phyloP scores from a whole-genome alignment of 1,140 invertebrate genomes.

The Caerostris darwini region DNA sequence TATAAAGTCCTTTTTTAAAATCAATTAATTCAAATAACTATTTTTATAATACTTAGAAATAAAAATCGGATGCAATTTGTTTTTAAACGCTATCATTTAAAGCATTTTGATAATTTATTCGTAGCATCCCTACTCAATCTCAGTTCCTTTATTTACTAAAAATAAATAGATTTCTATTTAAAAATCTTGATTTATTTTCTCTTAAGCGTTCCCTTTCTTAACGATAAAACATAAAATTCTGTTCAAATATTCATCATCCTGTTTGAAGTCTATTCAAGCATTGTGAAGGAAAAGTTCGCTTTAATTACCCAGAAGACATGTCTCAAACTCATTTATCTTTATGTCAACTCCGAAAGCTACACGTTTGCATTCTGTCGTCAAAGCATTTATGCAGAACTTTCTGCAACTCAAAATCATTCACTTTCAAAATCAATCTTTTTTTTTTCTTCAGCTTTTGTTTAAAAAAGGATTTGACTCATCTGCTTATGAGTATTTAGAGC shows the following conservation, averaged over 20 bases:
- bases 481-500: not conserved
- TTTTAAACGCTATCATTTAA: not conserved
- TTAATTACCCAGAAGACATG: slow-evolving; percentile 63
- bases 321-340: slow-evolving; percentile 37
- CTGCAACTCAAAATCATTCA: not conserved
- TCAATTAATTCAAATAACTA: no score
- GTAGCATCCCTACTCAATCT: not conserved
- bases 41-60: not conserved
- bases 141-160: not conserved
- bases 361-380: slow-evolving; percentile 37
- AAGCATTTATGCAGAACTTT: slow-evolving; percentile 14
- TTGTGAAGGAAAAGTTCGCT: not conserved
- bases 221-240: not conserved
- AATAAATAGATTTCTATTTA: not conserved
- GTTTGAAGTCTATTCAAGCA: slow-evolving; percentile 37
- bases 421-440: slow-evolving; percentile 1
- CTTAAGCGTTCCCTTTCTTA: not conserved
- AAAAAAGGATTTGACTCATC: not conserved
- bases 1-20: no score
- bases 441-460: no score
- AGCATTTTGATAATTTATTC: not conserved
- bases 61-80: not conserved
- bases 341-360: slow-evolving; percentile 25
- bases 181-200: not conserved
- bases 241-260: slow-evolving; percentile 44